Evolutionary conservation across 2,888 invertebrate species (phyloP), one percentile per base, ranked within the genome.

Genomic region (Molanna angustata): DNA sequence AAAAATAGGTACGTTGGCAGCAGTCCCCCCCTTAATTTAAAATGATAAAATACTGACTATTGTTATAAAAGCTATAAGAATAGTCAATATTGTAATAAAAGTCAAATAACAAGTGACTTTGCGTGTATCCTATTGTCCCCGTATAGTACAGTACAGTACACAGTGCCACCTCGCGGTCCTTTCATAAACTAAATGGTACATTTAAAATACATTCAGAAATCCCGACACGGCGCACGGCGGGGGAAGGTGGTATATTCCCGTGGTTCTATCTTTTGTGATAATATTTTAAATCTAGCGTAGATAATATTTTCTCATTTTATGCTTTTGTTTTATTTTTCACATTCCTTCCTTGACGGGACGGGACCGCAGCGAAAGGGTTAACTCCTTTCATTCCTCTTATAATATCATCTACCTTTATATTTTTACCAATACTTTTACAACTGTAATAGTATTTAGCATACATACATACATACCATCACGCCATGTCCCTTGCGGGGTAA

Each of bases 251-350:
- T n/a, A 27, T 37, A 21, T 52, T 41, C 52, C 46, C 20, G 22
- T 48, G 52, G 43, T 53, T 59, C 54, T 59, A 54, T 59, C 56
- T 59, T 56, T 49, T 57, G 57, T 50, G 59, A 59, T 57, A 47
- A 57, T 59, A 57, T 59, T 59, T 59, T 57, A 59, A 57, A 57
- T 59, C 59, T 59, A 55, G 50, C 54, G 55, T 52, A 53, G 59
- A 57, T 59, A 59, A 59, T 59, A 59, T 55, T 59, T 57, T 59
- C 57, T 59, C 56, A 57, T 59, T 59, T 57, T 46, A 43, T 22
- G 50, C 57, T 50, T 54, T 59, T 59, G 59, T 59, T 59, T 54
- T 48, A 57, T 57, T 57, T 48, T 52, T 49, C 17, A 31, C 54
- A 41, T 49, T 44, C 31, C 50, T 51, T 40, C 16, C 31, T 40